These are phyloP conservation scores for Dermolepida albohirtum DNA, from an alignment of 2,888 invertebrate genomes.

Conservation along the genomic window DNA sequence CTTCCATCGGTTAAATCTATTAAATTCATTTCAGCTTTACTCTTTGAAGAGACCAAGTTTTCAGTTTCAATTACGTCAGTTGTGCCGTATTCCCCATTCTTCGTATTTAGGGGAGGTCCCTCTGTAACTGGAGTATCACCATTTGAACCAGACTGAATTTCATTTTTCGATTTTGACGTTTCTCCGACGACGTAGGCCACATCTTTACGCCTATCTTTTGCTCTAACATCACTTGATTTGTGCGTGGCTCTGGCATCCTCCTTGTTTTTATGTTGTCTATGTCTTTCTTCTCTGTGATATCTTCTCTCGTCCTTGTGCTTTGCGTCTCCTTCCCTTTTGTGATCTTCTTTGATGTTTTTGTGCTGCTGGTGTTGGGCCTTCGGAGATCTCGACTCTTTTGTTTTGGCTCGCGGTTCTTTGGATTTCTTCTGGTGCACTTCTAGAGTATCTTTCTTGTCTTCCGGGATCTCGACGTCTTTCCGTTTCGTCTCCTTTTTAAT, in stretches of 20 bases:
- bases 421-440: conserved; percentile 52
- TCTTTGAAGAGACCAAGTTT: too few species aligned
- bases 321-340: conserved; percentile 16
- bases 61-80: too few species aligned
- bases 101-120: neutral
- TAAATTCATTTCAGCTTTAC: too few species aligned
- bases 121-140: neutral
- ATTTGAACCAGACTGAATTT: conserved; percentile 38
- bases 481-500: conserved; percentile 58
- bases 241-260: conserved; percentile 47
- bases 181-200: conserved; percentile 42
- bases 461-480: conserved; percentile 44
- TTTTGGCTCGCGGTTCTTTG: conserved; percentile 20
- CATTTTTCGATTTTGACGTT: conserved; percentile 41
- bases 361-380: conserved; percentile 12
- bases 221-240: conserved; percentile 51
- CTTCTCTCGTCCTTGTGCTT: conserved; percentile 17
- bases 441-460: conserved; percentile 56
- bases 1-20: too few species aligned
- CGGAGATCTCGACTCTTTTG: conserved; percentile 6
- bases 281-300: conserved; percentile 43
- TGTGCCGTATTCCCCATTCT: too few species aligned
- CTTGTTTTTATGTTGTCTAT: conserved; percentile 27
- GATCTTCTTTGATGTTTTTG: conserved; percentile 33
- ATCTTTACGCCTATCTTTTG: conserved; percentile 42